Base-by-base conservation (phyloP, 2,888 invertebrate species). In the Sesamia inferens region DNA sequence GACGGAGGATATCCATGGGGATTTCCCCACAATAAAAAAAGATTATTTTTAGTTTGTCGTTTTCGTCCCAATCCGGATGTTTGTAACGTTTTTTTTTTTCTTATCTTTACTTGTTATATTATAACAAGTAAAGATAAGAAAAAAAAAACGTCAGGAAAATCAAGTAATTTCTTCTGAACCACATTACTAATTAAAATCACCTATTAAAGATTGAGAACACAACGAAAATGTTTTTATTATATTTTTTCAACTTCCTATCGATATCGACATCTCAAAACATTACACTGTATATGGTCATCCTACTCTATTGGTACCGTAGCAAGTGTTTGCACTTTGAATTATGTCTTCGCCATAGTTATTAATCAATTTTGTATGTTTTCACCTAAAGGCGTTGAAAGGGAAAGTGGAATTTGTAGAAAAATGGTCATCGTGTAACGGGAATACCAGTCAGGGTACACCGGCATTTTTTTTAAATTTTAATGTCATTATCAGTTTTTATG, bases 321-420 rank as follows among this genome's bases (percentile, higher is more conserved):
- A 80, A 73, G 62, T 85, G 71, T 83, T 81, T 71, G 73, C 71
- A 78, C 81, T 84, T 71, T n/a, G 68, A 48, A 68, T 74, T 76
- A 81, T 71, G 68, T 59, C 61, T 77, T 69, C 64, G 54, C 22
- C 31, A 19, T 39, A 47, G 74, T 59, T 79, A 67, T 67, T 72
- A 76, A 82, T 78, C 68, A 68, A 62, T 63, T 16, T 22, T 31
- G 44, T 67, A 65, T 68, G 74, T 71, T 64, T 58, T 64, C 61
- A 69, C 1, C 1, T 66, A 64, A 68, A 72, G 48, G 66, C n/a
- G 11, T 71, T 73, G 57, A 73, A 57, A 72, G 58, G 69, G 63
- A 65, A 82, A 75, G 54, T 61, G 61, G 63, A 51, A 19, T 47
- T 24, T 48, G 0, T 10, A 58, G 31, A 58, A 31, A 58, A 58